These are phyloP conservation scores for Botia almorhae DNA, from an alignment of 2,797 vertebrate genomes.

Conservation along the genomic window DNA sequence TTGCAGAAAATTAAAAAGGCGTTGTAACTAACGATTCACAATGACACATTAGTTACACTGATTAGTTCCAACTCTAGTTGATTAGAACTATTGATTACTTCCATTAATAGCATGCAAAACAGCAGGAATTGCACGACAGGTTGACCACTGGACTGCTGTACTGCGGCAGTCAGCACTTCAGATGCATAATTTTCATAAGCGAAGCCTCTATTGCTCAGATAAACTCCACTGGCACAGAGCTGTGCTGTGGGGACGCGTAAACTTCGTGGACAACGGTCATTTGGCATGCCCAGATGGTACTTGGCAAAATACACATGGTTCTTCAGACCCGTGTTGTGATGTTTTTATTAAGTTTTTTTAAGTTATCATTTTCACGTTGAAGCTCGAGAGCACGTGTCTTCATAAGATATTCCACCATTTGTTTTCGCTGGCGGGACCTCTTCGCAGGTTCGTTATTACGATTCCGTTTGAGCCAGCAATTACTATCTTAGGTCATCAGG, in stretches of 20 bases:
- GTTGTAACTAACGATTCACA: conserved; percentile 26
- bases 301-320: not conserved
- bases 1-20: conserved; percentile 19
- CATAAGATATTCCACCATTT: conserved; percentile 64
- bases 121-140: not conserved
- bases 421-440: conserved; percentile 68
- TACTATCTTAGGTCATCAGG: conserved; percentile 59
- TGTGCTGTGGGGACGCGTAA: not conserved
- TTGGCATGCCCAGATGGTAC: not conserved
- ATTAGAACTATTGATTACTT: not conserved
- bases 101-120: conserved; percentile 14
- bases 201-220: not conserved
- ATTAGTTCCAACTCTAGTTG: not conserved
- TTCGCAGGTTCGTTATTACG: conserved; percentile 73
- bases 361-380: conserved; percentile 67
- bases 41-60: conserved; percentile 4
- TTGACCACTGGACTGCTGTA: not conserved
- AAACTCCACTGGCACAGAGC: too few relatives aligned
- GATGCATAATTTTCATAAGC: not conserved
- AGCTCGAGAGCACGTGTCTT: conserved; percentile 65
- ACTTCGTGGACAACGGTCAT: conserved; percentile 3
- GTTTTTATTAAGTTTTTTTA: too few relatives aligned
- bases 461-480: conserved; percentile 69
- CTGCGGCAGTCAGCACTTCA: not conserved
- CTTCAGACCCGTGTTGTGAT: conserved; percentile 1